A percentile compares a stretch with the other conserved stretches of the same genome.
Evolutionary conservation across 1,140 invertebrate genomes (phyloP).

Genomic region (honey bee (Apis mellifera)): Amel_HAv3.1 CM009945.2:3650501-3651000

Average conservation of each 20-base stretch:
- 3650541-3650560: conserved; percentile 54
- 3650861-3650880: conserved; percentile 41
- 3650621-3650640: conserved; percentile 75
- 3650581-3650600: conserved; percentile 68
- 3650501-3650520: conserved; percentile 2
- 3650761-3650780: conserved; percentile 1
- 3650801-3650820: background rate
- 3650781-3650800: background rate
- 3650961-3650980: conserved; percentile 32
- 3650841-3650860: conserved; percentile 18
- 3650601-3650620: conserved; percentile 72
- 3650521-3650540: conserved; percentile 47
- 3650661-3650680: conserved; percentile 60
- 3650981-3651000: conserved; percentile 48
- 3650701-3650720: conserved; percentile 1
- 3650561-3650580: conserved; percentile 57
- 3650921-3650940: conserved; percentile 56
- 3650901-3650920: conserved; percentile 55
- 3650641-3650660: conserved; percentile 63
- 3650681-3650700: conserved; percentile 4
- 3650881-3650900: conserved; percentile 61
- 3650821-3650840: background rate
- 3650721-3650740: conserved; percentile 31
- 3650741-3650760: conserved; percentile 26
- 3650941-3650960: conserved; percentile 49